Percentiles rank a stretch among this genome's conserved stretches.
These are phyloP conservation scores for Oreotrochilus melanogaster DNA, from an alignment of 2,113 vertebrate genomes.

Conservation along the genomic window DNA sequence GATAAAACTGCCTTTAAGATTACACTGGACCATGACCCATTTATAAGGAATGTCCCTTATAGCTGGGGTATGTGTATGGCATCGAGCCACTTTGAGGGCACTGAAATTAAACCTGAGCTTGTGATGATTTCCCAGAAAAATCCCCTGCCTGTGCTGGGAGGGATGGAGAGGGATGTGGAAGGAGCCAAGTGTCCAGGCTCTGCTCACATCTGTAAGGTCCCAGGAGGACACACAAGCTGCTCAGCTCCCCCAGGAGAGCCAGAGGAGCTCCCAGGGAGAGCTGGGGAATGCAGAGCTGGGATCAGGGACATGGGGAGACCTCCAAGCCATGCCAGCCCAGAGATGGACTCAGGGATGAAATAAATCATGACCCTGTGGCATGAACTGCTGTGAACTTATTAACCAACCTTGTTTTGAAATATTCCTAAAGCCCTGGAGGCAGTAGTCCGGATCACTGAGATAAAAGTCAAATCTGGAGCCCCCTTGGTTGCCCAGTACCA, in stretches of 20 bases:
- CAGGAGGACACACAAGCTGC: background rate
- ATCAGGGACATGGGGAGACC: background rate
- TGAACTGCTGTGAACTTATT: background rate
- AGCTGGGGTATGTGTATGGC: background rate
- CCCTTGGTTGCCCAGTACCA: accelerated
- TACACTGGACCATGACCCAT: background rate
- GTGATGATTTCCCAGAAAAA: background rate
- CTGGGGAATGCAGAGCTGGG: background rate
- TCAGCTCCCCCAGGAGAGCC: background rate
- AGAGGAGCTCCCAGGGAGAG: background rate
- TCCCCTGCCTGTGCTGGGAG: background rate
- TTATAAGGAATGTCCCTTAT: background rate
- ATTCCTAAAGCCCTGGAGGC: background rate
- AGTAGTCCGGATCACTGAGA: background rate
- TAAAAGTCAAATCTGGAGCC: background rate
- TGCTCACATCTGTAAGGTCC: accelerated
- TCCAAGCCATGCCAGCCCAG: too few relatives aligned
- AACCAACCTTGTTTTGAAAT: background rate
- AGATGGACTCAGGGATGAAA: background rate
- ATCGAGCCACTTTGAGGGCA: background rate
- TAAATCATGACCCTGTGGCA: too few relatives aligned
- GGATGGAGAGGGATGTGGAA: background rate
- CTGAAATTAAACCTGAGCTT: background rate
- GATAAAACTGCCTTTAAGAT: background rate
- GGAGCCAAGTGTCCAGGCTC: accelerated